phyloP scores from a whole-genome alignment of 2,113 vertebrate species.

The Pseudorhombus dupliciocellatus region DNA sequence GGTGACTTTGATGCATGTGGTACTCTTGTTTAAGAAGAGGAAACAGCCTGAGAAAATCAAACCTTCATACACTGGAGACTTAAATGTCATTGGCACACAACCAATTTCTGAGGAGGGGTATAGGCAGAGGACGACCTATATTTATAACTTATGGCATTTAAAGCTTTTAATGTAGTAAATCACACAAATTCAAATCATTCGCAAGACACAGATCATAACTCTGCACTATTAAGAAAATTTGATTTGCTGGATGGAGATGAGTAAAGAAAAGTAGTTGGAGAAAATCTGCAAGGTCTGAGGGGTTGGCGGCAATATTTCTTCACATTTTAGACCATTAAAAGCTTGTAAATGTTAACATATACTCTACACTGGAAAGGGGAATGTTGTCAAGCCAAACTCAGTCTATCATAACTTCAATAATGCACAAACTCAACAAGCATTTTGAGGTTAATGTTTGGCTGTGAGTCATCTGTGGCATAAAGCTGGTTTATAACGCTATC shows the following conservation, averaged over 20 bases:
- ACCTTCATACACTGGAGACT: conserved; percentile 49
- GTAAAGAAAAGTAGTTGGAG: conserved; percentile 1
- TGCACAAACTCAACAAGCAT: conserved; percentile 11
- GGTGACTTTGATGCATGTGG: conserved; percentile 77
- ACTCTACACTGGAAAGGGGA: background rate
- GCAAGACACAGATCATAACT: conserved; percentile 20
- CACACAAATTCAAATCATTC: conserved; percentile 40
- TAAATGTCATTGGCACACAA: conserved; percentile 51
- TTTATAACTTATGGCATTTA: conserved; percentile 49
- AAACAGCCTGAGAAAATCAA: conserved; percentile 64
- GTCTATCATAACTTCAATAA: conserved; percentile 10
- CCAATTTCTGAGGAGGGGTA: conserved; percentile 44
- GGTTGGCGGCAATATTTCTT: conserved; percentile 4
- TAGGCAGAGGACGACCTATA: conserved; percentile 47
- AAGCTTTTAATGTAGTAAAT: conserved; percentile 52
- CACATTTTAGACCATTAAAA: conserved; percentile 19
- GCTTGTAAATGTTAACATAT: background rate
- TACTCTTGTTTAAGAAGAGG: conserved; percentile 67
- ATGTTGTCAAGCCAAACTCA: conserved; percentile 1
- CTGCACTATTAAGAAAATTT: conserved; percentile 10
- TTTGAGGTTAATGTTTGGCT: conserved; percentile 23
- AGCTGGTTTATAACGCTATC: conserved; percentile 36
- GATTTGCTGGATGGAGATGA: conserved; percentile 23
- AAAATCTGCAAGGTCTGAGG: too few relatives aligned
- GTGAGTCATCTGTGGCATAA: conserved; percentile 12